Conservation (phyloP, 2,888 invertebrate genomes). For the Sepioteuthis lessoniana region DNA sequence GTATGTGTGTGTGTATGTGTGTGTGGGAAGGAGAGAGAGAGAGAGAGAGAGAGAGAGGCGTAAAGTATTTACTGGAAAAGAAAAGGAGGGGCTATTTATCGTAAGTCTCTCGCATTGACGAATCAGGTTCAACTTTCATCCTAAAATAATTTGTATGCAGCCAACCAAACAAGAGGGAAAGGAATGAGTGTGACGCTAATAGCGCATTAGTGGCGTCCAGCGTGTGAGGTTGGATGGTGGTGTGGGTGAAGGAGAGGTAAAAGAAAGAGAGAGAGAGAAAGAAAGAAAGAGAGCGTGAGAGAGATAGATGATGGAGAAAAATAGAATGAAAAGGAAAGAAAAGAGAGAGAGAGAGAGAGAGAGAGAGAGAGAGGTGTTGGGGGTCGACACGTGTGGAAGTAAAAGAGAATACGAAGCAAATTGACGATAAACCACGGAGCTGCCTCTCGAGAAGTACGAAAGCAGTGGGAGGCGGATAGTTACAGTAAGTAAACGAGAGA, state of each 20-base stretch:
- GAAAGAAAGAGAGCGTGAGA: background rate
- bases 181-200: background rate
- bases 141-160: background rate
- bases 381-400: background rate
- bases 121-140: background rate
- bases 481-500: background rate
- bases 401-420: background rate
- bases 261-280: background rate
- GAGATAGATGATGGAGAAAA: background rate
- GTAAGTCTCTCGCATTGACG: background rate
- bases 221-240: background rate
- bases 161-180: background rate
- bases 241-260: background rate
- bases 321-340: background rate
- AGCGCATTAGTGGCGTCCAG: background rate
- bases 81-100: background rate
- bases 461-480: background rate
- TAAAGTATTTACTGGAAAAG: background rate
- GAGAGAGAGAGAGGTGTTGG: too few relatives aligned
- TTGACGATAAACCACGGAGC: background rate
- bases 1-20: too few relatives aligned
- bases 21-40: background rate
- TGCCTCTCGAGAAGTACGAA: background rate
- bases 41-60: background rate
- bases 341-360: background rate